Base-by-base conservation (phyloP, 2,113 vertebrate species). In the Leiothrix lutea region DNA sequence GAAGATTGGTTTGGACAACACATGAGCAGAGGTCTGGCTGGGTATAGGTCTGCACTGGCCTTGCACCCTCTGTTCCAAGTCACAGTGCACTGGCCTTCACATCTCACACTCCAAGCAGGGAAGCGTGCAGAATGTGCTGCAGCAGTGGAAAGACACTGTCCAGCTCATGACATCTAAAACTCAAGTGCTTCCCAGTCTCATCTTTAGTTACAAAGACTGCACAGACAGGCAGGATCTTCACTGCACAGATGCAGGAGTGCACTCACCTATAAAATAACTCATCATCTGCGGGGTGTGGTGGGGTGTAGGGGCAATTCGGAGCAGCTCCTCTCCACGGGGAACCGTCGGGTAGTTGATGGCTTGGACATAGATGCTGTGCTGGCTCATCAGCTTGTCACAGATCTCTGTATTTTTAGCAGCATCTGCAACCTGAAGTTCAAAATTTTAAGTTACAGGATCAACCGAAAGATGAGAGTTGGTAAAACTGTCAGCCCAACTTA, bases 261-360 rank as follows among this genome's bases (percentile, higher is more conserved):
- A 97, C 99, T 98, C 97, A 99, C 99, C 99, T 0, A 99, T 97
- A 91, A 99, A 99, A 64, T 99, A 99, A 88, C 94, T 98, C 99
- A 99, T 99, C 99, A 99, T 99, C 97, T 99, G 99, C 0, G 99
- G 99, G 2, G 98, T 99, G 97, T 99, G 99, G 86, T 99, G 99
- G 18, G 99, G 99, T 0, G 99, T 99, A 14, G 99, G 99, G 12
- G 99, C 99, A 11, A 99, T 99, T 31, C 99, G 98, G 61, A 99
- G 98, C 38, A 99, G 98, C 94, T 99, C 99, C 15, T 99, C 98
- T 44, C 99, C 99, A 5, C 98, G 98, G 14, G 99, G 98, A 24
- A 99, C 99, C 0, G 99, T 99, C 0, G 99, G 99, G 91, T 99
- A 99, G 88, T 99, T 99, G 95, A 99, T 99, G 44, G 99, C 99